Evolutionary conservation across 2,888 invertebrate genomes (phyloP), one percentile per base, ranked within the genome.

Genomic region (Apoderus coryli): DNA sequence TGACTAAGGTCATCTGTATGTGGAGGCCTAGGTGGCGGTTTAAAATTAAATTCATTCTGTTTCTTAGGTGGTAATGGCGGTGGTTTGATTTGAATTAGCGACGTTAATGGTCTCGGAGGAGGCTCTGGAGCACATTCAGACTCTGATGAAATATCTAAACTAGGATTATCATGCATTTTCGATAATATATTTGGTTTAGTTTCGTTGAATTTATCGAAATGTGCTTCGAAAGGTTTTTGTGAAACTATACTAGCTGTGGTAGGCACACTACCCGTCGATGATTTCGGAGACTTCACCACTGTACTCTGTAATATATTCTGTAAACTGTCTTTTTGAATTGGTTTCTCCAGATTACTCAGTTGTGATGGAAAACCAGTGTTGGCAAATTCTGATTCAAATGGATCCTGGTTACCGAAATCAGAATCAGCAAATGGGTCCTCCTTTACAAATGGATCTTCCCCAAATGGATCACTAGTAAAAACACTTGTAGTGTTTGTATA

Each of bases 41-140:
- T 72, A 13, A 65, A 59, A 2, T 61, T 54, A 26, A 66, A 58
- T 38, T 69, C 68, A 29, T 60, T 64, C 42, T 72, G 69, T 41
- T 76, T 76, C 49, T 77, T 78, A 9, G 79, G 79, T 11, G 78
- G 67, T 51, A 79, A 56, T 3, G 79, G 79, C 2, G 78, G 78
- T 3, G 79, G 79, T 48, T 76, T 75, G 4, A 69, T 65, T 29
- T 70, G 60, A 9, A 59, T 50, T 42, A 67, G 65, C 53, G 69
- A 70, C 10, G 69, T 64, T 1, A 67, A 64, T 4, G 76, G 69
- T 4, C 79, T 64, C 2, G 80, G 80, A 1, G 80, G 80, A 10
- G 72, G 72, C 45, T 59, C 78, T 43, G 59, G 80, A 47, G 68
- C 67, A 33, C 48, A 47, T 35, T 58, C 58, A 3, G 53, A 51